These are phyloP conservation scores for Micronycteris hirsuta DNA, from an alignment of 2,113 vertebrate genomes.

Conservation along the genomic window DNA sequence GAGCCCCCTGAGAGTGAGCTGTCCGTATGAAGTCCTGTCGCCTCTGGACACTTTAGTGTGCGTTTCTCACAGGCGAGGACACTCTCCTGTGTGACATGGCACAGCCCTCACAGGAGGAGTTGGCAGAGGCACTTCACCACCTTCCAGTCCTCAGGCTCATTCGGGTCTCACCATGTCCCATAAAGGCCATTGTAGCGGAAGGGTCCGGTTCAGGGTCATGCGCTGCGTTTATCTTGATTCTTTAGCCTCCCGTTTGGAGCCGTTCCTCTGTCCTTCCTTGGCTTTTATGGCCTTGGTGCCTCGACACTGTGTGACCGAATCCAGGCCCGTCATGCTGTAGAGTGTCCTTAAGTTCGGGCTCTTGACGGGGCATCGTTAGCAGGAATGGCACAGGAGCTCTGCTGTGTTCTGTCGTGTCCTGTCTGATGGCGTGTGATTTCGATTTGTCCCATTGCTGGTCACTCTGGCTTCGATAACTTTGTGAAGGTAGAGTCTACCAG, in stretches of 20 bases:
- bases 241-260: neutral
- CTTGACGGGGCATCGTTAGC: neutral
- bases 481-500: neutral
- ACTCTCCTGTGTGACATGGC: neutral
- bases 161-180: accelerated
- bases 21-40: neutral
- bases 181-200: accelerated
- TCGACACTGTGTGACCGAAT: neutral
- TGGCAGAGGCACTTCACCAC: accelerated
- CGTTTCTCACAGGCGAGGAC: neutral
- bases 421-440: accelerated
- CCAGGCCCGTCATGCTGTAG: neutral
- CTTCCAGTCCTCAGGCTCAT: neutral
- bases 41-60: neutral
- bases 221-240: neutral
- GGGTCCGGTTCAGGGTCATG: accelerated
- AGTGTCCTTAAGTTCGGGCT: neutral
- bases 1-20: neutral
- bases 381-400: accelerated
- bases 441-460: neutral
- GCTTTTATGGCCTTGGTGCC: neutral
- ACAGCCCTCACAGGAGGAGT: neutral
- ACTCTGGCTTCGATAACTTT: neutral
- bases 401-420: neutral
- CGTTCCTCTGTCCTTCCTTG: neutral